Conservation (phyloP, 2,888 invertebrate genomes). For the Acronicta psi region DNA sequence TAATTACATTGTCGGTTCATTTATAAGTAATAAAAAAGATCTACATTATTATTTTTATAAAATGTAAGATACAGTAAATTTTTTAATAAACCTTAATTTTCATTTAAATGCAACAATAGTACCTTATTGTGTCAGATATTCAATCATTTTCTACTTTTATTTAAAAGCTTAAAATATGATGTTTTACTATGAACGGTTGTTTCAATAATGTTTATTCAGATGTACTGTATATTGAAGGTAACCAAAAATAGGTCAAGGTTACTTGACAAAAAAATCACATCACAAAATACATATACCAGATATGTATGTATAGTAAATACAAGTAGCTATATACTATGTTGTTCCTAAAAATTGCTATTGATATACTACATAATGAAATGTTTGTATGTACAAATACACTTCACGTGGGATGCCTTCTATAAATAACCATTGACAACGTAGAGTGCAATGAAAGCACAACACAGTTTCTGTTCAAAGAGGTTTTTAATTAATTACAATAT, state of each 20-base stretch:
- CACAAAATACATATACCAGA: not conserved
- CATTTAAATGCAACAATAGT: too few species aligned
- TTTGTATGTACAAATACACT: conserved; percentile 65
- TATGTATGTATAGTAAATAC: not conserved
- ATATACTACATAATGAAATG: conserved; percentile 53
- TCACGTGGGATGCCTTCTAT: conserved; percentile 82
- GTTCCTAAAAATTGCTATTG: conserved; percentile 48
- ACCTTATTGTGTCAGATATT: too few species aligned
- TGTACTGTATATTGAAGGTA: not conserved
- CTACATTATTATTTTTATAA: too few species aligned
- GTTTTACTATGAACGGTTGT: not conserved
- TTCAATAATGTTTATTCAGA: not conserved
- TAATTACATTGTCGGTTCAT: conserved; percentile 8
- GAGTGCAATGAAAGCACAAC: conserved; percentile 52
- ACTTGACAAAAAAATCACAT: conserved; percentile 3
- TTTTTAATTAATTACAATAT: conserved; percentile 33
- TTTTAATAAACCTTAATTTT: not conserved
- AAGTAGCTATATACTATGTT: conserved; percentile 12
- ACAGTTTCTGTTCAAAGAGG: conserved; percentile 39
- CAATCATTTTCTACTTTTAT: too few species aligned
- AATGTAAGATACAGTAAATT: too few species aligned
- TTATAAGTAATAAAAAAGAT: too few species aligned
- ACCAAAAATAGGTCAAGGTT: conserved; percentile 5
- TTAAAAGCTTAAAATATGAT: too few species aligned
- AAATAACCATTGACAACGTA: conserved; percentile 78